These are phyloP conservation scores for Deilephila porcellus DNA, from an alignment of 2,888 invertebrate species.

Conservation along the genomic window DNA sequence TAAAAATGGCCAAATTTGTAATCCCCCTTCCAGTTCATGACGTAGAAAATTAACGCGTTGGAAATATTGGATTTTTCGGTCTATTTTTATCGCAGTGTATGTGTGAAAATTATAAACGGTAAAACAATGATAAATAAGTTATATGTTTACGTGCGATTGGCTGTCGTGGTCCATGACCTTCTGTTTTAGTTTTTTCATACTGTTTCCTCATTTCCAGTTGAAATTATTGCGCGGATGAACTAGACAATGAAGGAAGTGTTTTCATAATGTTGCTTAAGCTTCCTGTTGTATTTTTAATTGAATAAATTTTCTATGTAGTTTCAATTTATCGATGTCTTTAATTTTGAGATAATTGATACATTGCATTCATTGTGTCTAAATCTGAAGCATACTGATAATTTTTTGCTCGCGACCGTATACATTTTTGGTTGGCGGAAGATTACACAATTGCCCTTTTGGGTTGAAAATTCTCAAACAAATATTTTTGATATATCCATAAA, in stretches of 20 bases:
- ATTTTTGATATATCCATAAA: no score
- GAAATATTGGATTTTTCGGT: slow-evolving; percentile 38
- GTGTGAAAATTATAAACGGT: slow-evolving; percentile 8
- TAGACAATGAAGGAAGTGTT: neutral
- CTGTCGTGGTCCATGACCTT: slow-evolving; percentile 8
- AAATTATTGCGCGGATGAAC: neutral
- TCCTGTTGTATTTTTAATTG: neutral
- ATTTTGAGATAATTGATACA: no score
- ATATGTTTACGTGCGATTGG: neutral
- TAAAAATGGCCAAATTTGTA: slow-evolving; percentile 46
- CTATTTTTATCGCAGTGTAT: slow-evolving; percentile 31
- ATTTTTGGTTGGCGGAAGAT: no score
- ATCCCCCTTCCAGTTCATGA: slow-evolving; percentile 44
- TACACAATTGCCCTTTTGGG: no score
- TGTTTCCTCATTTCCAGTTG: neutral
- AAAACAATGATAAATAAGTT: slow-evolving; percentile 4
- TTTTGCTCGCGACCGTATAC: no score
- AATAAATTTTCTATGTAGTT: no score
- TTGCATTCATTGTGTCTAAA: no score
- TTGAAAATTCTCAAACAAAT: no score
- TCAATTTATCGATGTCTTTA: no score
- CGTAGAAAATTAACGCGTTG: slow-evolving; percentile 42
- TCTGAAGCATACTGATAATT: no score
- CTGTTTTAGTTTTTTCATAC: neutral
- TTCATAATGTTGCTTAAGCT: neutral